Evolutionary conservation across 2,888 invertebrate genomes (phyloP).

Genomic region (Spilarctia lutea): DNA sequence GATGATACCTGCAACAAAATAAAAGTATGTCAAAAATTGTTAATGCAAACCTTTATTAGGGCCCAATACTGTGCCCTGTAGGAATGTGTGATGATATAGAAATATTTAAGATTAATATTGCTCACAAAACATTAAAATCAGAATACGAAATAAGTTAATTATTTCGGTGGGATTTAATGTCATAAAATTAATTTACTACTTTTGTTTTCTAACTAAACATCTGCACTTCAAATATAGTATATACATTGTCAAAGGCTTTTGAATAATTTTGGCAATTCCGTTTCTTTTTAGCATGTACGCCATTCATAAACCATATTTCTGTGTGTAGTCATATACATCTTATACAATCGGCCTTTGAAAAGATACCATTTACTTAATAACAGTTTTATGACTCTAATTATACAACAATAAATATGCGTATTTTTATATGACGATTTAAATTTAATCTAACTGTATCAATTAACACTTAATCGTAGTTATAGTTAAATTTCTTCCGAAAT

Average conservation of each 20-base stretch:
- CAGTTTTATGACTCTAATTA: not conserved
- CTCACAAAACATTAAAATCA: not conserved
- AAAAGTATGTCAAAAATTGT: not conserved
- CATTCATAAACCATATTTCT: not conserved
- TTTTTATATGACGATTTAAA: not conserved
- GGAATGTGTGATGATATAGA: not conserved
- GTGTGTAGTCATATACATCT: not conserved
- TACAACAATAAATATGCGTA: not conserved
- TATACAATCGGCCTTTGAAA: not conserved
- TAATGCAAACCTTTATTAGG: not conserved
- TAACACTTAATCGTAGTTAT: not conserved
- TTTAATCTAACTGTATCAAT: not conserved
- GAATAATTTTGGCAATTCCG: not conserved
- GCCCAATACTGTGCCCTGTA: not conserved
- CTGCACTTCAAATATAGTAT: not conserved
- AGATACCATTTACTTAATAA: not conserved
- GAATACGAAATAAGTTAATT: not conserved
- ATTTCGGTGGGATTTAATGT: not conserved
- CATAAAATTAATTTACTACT: not conserved
- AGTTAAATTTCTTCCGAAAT: not conserved
- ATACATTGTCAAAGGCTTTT: not conserved
- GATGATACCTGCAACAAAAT: constrained; percentile 60
- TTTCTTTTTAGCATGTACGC: not conserved
- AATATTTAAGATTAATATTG: not conserved
- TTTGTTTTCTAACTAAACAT: not conserved